phyloP scores from a whole-genome alignment of 2,797 vertebrate species.

The Chrosomus eos region DNA sequence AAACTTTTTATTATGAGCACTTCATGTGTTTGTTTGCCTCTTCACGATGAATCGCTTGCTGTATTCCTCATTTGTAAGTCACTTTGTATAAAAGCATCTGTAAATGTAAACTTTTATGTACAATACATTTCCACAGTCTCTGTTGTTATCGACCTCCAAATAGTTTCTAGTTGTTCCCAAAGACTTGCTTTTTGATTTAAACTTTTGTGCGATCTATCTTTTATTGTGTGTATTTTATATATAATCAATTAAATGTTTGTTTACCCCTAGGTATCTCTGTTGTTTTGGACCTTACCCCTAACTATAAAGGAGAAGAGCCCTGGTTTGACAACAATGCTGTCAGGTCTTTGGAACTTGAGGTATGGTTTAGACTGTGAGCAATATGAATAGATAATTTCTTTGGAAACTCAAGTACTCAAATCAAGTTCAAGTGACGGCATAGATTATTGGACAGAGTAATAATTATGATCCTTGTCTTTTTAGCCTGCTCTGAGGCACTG shows the following conservation, averaged over 20 bases:
- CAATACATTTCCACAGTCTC: background rate
- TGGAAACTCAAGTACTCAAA: background rate
- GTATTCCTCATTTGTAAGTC: too few relatives aligned
- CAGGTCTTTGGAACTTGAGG: constrained; percentile 71
- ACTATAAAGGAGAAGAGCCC: constrained; percentile 75
- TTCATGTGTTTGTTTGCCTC: too few relatives aligned
- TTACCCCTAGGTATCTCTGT: constrained; percentile 78
- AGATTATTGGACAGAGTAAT: background rate
- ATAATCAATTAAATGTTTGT: background rate
- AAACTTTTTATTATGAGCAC: too few relatives aligned
- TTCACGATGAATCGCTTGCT: too few relatives aligned
- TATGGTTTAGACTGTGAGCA: constrained; percentile 42
- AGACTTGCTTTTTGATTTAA: too few relatives aligned
- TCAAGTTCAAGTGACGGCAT: background rate
- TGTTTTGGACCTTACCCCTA: constrained; percentile 87
- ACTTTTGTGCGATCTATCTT: too few relatives aligned
- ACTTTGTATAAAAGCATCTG: too few relatives aligned
- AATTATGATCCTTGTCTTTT: background rate
- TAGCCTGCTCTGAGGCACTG: constrained; percentile 84
- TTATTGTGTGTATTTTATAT: too few relatives aligned
- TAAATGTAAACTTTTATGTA: too few relatives aligned
- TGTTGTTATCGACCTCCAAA: background rate
- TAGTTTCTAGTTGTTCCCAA: background rate
- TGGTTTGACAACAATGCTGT: constrained; percentile 78
- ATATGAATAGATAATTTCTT: background rate